Conservation (phyloP, 1,140 invertebrate species). For the Ceratina calcarata region DNA sequence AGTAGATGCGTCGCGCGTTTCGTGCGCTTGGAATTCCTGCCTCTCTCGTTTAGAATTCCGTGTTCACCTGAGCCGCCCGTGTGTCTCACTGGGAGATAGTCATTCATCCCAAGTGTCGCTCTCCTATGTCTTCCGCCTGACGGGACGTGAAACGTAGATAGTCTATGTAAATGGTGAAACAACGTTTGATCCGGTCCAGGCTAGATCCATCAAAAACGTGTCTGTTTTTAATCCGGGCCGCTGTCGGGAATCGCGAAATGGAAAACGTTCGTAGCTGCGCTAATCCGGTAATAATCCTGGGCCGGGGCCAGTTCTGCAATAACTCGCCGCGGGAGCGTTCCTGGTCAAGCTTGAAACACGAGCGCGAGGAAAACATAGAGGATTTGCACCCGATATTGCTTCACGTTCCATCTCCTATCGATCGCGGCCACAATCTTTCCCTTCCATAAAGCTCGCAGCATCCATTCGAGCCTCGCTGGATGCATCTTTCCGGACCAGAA, state of each 20-base stretch:
- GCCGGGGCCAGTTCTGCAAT: constrained; percentile 39
- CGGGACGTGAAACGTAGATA: no score
- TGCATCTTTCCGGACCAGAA: no score
- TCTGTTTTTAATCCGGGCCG: constrained; percentile 3
- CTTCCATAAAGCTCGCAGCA: background rate
- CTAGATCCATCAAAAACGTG: background rate
- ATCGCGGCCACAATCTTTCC: background rate
- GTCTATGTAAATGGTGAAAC: background rate
- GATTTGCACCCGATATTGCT: background rate
- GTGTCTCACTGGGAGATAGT: background rate
- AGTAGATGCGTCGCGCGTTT: constrained; percentile 13
- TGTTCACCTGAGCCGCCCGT: background rate
- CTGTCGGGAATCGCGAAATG: constrained; percentile 38
- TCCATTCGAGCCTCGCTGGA: background rate
- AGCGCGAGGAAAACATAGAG: background rate
- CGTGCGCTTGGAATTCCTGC: constrained; percentile 22
- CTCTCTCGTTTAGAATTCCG: constrained; percentile 6
- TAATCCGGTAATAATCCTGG: constrained; percentile 56
- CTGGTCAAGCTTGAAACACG: background rate
- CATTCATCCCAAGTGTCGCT: background rate
- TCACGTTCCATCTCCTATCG: background rate
- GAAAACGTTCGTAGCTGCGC: constrained; percentile 52
- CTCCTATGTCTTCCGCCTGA: no score
- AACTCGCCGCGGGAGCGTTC: background rate
- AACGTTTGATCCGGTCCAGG: background rate